A percentile compares a stretch with the other conserved stretches of the same genome.
phyloP scores from a whole-genome alignment of 2,888 invertebrate species.

The Lottia scabra region DNA sequence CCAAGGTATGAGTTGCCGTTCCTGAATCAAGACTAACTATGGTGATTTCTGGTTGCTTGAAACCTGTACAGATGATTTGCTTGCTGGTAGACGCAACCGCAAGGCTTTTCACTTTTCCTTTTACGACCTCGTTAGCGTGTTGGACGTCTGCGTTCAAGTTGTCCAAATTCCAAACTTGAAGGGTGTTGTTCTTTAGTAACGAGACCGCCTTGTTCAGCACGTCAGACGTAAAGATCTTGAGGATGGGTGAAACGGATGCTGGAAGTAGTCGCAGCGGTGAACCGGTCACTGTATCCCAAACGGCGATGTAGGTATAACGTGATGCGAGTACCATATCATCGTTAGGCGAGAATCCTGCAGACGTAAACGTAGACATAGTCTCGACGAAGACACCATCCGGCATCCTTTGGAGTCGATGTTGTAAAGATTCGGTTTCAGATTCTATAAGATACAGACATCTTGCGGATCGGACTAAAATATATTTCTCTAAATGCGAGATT shows the following conservation, averaged over 20 bases:
- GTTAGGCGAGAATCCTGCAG: slow-evolving; percentile 56
- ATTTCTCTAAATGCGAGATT: slow-evolving; percentile 38
- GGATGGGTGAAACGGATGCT: slow-evolving; percentile 48
- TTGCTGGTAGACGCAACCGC: slow-evolving; percentile 37
- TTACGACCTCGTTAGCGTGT: slow-evolving; percentile 49
- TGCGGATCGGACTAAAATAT: slow-evolving; percentile 46
- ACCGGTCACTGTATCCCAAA: slow-evolving; percentile 54
- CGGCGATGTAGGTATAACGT: slow-evolving; percentile 57
- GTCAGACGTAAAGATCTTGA: slow-evolving; percentile 52
- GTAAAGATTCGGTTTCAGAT: slow-evolving; percentile 38
- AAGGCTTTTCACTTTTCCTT: slow-evolving; percentile 40
- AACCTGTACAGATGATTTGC: slow-evolving; percentile 42
- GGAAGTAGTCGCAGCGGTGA: slow-evolving; percentile 53
- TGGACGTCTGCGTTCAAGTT: slow-evolving; percentile 56
- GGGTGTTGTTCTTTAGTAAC: slow-evolving; percentile 50
- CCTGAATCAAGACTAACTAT: slow-evolving; percentile 47
- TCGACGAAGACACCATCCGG: slow-evolving; percentile 55
- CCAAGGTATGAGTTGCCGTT: slow-evolving; percentile 41
- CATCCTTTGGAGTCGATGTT: slow-evolving; percentile 43
- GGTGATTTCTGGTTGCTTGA: slow-evolving; percentile 50
- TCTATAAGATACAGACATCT: slow-evolving; percentile 52
- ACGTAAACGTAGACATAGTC: slow-evolving; percentile 50
- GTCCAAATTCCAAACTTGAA: slow-evolving; percentile 62
- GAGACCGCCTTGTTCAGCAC: slow-evolving; percentile 54
- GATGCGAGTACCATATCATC: slow-evolving; percentile 55